phyloP scores from a whole-genome alignment of 2,113 vertebrate genomes.

The Aramus guarauna region DNA sequence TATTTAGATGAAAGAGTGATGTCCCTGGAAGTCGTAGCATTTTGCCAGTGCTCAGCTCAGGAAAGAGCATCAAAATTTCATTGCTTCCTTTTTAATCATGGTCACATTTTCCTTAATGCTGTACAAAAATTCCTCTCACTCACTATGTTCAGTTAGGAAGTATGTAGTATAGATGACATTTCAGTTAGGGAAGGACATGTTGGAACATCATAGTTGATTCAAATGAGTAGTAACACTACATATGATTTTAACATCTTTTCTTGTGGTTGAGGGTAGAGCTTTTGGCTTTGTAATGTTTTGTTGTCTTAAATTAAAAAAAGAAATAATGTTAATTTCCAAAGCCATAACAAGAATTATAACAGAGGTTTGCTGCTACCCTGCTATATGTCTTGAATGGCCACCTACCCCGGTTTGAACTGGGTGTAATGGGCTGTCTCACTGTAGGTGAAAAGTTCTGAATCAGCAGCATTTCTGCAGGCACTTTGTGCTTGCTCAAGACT shows the following conservation, averaged over 20 bases:
- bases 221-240: not conserved
- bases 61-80: not conserved
- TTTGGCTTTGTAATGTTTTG: not conserved
- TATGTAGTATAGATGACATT: not conserved
- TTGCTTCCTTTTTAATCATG: not conserved
- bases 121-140: not conserved
- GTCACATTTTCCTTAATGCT: not conserved
- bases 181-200: not conserved
- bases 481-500: not conserved
- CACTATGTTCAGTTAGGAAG: not conserved
- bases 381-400: not conserved
- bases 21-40: not conserved
- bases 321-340: not conserved
- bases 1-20: not conserved
- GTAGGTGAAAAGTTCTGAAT: not conserved
- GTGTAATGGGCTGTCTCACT: not conserved
- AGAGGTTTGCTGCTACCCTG: not conserved
- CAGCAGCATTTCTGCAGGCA: not conserved
- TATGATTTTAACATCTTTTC: not conserved
- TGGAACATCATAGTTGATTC: not conserved
- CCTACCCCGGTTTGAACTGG: not conserved
- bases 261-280: not conserved
- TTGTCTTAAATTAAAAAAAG: not conserved
- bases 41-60: not conserved
- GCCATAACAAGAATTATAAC: not conserved